Percentiles rank a stretch among this genome's conserved stretches.
phyloP scores from a whole-genome alignment of 64 coral and sea anemone species.

The Catalaphyllia jardinei region DNA sequence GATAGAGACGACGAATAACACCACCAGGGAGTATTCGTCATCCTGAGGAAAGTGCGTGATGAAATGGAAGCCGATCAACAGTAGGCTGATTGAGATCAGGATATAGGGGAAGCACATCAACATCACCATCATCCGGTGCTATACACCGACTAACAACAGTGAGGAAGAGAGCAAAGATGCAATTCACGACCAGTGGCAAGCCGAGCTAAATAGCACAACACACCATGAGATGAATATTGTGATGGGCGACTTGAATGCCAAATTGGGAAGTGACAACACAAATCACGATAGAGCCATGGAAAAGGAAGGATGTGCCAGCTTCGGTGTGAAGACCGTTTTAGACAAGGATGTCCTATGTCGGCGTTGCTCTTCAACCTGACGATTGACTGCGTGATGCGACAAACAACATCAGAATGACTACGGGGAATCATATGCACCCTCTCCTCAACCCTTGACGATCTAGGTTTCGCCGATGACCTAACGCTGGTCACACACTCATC shows the following conservation, averaged over 20 bases:
- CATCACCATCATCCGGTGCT: constrained; percentile 19
- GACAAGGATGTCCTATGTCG: no score
- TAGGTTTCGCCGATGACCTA: no score
- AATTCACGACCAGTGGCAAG: neutral
- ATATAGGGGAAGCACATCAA: constrained; percentile 15
- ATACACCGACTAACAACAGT: neutral
- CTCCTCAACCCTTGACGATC: no score
- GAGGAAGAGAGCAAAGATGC: neutral
- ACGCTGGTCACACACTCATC: no score
- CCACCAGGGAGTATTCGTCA: no score
- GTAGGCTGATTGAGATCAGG: constrained; percentile 16
- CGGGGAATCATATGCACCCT: no score
- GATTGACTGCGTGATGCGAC: no score
- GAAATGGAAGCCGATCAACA: constrained; percentile 29
- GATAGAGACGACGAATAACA: no score
- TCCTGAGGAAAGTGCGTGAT: no score
- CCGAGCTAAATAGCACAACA: neutral
- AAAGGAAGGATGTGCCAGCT: neutral
- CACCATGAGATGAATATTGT: neutral
- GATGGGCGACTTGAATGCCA: constrained; percentile 17
- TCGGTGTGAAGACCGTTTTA: no score
- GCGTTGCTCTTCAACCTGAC: no score
- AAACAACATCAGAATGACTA: neutral
- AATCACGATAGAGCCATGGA: constrained; percentile 13
- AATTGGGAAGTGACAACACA: constrained; percentile 40